Evolutionary conservation across 2,888 invertebrate species (phyloP).

Genomic region (Corythucha ciliata): DNA sequence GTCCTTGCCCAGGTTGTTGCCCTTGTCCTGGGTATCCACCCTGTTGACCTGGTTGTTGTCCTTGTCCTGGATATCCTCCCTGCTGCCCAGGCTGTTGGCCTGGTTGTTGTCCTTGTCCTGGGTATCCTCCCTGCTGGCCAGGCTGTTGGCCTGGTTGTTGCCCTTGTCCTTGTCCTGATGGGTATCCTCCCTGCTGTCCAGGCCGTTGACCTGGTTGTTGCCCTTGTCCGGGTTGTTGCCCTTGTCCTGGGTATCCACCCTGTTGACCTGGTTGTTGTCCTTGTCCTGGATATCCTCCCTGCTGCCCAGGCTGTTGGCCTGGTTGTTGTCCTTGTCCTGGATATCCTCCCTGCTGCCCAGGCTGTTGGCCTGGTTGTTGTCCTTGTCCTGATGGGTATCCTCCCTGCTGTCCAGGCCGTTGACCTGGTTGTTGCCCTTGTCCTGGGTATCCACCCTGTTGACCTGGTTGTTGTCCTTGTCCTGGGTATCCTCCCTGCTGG

Average conservation of each 20-base stretch:
- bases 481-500: constrained; percentile 14
- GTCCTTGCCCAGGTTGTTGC: constrained; percentile 22
- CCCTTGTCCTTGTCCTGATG: neutral
- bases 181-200: constrained; percentile 7
- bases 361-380: constrained; percentile 11
- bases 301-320: constrained; percentile 17
- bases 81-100: constrained; percentile 14
- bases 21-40: constrained; percentile 15
- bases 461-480: constrained; percentile 26
- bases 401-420: constrained; percentile 7
- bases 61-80: constrained; percentile 12
- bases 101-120: constrained; percentile 13
- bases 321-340: too few species aligned
- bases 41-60: constrained; percentile 16
- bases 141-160: neutral
- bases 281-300: constrained; percentile 12
- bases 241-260: constrained; percentile 9
- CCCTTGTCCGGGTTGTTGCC: constrained; percentile 17
- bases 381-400: constrained; percentile 7
- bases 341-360: too few species aligned
- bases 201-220: constrained; percentile 13
- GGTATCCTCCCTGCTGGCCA: neutral
- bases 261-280: constrained; percentile 11
- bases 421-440: constrained; percentile 17
- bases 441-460: constrained; percentile 15